Base-by-base conservation (phyloP, 1,140 invertebrate genomes). In the Tetragonula clypearis region DNA sequence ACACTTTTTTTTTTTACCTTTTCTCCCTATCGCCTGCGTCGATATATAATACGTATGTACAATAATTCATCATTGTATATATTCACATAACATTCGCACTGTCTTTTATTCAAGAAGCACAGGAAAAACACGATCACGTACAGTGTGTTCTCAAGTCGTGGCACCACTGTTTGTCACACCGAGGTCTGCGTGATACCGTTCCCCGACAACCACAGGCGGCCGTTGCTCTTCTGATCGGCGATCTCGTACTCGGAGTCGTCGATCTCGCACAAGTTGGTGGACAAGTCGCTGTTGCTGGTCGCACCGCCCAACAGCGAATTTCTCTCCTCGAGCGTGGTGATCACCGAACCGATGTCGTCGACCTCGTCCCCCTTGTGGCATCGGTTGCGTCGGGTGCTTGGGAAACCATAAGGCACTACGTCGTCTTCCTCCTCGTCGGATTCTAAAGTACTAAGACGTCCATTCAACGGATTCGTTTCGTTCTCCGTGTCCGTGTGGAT, bases 191-290 rank as follows among this genome's bases (percentile, higher is more conserved):
- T 96, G 80, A 96, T 94, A 74, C 94, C 93, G 86, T 93, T 94
- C 35, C 94, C 93, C 26, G 94, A 93, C 80, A 95, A 90, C 94
- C 95, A 96, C 55, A 93, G 87, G 12, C 94, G 91, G 35, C 93
- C 92, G 82, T 96, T 93, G 76, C 94, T 95, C 91, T 96, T 96
- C 80, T 95, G 94, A 90, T 96, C 95, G 81, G 94, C 92, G 83
- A 93, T 92, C 92, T 97, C 97, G 91, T 96, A 96, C 92, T 98
- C 97, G n/a, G 97, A 98, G 94, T 98, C 98, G 94, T 98, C 98
- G 92, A 99, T 98, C 95, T 98, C 98, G 95, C 98, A 99, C 56
- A 99, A 95, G 95, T 97, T 97, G 41, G 98, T 97, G 35, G 98
- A 98, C 76, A 98, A 95, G 94, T 98, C 98, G 94, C 98, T 98